These are phyloP conservation scores for Rhabditophanes sp. DNA, from an alignment of 2,888 invertebrate species.

Conservation along the genomic window DNA sequence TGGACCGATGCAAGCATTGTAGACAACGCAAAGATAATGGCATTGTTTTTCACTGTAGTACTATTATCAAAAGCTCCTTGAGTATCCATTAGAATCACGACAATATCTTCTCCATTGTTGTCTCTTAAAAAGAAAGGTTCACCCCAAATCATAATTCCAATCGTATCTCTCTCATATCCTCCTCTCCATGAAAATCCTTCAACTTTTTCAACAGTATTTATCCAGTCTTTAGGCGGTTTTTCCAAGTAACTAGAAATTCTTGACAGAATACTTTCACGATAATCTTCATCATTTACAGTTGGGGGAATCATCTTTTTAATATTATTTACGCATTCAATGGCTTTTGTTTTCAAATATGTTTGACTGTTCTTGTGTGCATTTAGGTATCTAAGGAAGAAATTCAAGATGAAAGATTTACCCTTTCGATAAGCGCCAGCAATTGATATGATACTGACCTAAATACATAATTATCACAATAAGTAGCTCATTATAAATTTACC, in stretches of 20 bases:
- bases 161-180: constrained; percentile 24
- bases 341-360: too few species aligned
- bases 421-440: constrained; percentile 52
- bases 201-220: constrained; percentile 15
- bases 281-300: too few species aligned
- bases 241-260: too few species aligned
- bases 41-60: constrained; percentile 90
- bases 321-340: too few species aligned
- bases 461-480: background rate
- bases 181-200: constrained; percentile 30
- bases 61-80: constrained; percentile 92
- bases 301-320: too few species aligned
- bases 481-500: too few species aligned
- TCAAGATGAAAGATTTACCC: constrained; percentile 49
- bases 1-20: constrained; percentile 95
- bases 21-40: constrained; percentile 90
- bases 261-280: too few species aligned
- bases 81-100: constrained; percentile 71
- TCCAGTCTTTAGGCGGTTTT: too few species aligned
- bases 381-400: constrained; percentile 85
- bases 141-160: constrained; percentile 89
- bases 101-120: constrained; percentile 45
- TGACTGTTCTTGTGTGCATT: constrained; percentile 62
- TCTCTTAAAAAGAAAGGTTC: constrained; percentile 68
- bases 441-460: constrained; percentile 70